These are phyloP conservation scores for Micoletzkya japonica DNA, from an alignment of 2,888 invertebrate genomes.

Conservation along the genomic window DNA sequence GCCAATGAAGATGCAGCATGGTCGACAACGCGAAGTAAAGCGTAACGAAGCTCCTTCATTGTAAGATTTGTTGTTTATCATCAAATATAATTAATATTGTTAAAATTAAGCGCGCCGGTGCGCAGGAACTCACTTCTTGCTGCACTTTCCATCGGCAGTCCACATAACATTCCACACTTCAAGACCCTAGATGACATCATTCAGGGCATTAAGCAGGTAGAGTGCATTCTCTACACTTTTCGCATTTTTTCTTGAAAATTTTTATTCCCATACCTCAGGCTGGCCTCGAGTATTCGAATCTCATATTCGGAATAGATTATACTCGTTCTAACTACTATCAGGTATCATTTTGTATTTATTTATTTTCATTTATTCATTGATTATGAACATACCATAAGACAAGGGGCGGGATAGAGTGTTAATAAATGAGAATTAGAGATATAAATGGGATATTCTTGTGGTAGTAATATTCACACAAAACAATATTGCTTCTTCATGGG, in stretches of 20 bases:
- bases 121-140: slow-evolving; percentile 61
- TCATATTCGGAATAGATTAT: slow-evolving; percentile 67
- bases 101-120: slow-evolving; percentile 54
- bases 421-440: too few species aligned
- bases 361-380: too few species aligned
- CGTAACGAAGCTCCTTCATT: slow-evolving; percentile 61
- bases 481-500: too few species aligned
- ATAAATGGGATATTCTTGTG: too few species aligned
- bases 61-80: slow-evolving; percentile 36
- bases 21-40: slow-evolving; percentile 54
- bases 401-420: too few species aligned
- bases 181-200: slow-evolving; percentile 62
- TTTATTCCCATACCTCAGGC: slow-evolving; percentile 42
- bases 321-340: slow-evolving; percentile 70
- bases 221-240: not conserved
- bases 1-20: slow-evolving; percentile 61
- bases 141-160: slow-evolving; percentile 61
- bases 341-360: slow-evolving; percentile 62
- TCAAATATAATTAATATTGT: not conserved
- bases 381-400: too few species aligned
- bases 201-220: slow-evolving; percentile 59
- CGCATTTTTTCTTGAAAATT: not conserved
- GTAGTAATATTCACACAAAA: too few species aligned
- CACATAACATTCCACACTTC: slow-evolving; percentile 63
- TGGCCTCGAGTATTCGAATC: slow-evolving; percentile 63